Evolutionary conservation across 2,888 invertebrate species (phyloP), one percentile per base, ranked within the genome.

Genomic region (Drosophila borborema): DNA sequence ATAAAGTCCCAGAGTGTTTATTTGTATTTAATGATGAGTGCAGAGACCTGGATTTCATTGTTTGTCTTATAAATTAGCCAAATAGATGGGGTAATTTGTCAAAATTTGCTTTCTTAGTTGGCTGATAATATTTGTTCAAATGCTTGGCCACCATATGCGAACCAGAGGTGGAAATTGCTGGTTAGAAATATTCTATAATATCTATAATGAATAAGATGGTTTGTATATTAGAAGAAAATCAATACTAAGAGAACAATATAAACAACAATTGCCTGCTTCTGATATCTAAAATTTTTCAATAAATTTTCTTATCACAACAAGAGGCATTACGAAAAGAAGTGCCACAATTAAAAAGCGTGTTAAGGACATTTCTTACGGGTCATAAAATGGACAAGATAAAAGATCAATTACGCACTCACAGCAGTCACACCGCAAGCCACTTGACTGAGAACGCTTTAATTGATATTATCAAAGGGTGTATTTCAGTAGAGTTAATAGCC

Each of bases 401-500:
- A 60, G n/a, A 46, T 10, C 34, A n/a, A 54, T 64, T 60, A 40
- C 16, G 64, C 46, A 56, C 40, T 51, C 41, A 67, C 60, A 68
- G 65, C 76, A 75, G 34, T 45, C 43, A 56, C 65, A 67, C 77
- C 64, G 63, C 72, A 65, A 34, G 48, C 46, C 86, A 89, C 84
- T 84, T 84, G 87, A 85, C 65, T 79, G 67, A 54, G 34, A 65
- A 54, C 45, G 61, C 9, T 72, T 69, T 70, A 59, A 65, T 74
- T 82, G 80, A 72, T 81, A 72, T 72, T 80, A 83, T 77, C 75
- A 80, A 80, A 80, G 41, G 61, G 41, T 67, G 78, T 79, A 75
- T 77, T 86, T 63, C 80, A 81, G 84, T 87, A 83, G 80, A 82
- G 49, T 69, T 77, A 87, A 85, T 80, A 74, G 74, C 69, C 77